Evolutionary conservation across 2,113 vertebrate species (phyloP), one percentile per base, ranked within the genome.

Genomic region (Labeo rohita): DNA sequence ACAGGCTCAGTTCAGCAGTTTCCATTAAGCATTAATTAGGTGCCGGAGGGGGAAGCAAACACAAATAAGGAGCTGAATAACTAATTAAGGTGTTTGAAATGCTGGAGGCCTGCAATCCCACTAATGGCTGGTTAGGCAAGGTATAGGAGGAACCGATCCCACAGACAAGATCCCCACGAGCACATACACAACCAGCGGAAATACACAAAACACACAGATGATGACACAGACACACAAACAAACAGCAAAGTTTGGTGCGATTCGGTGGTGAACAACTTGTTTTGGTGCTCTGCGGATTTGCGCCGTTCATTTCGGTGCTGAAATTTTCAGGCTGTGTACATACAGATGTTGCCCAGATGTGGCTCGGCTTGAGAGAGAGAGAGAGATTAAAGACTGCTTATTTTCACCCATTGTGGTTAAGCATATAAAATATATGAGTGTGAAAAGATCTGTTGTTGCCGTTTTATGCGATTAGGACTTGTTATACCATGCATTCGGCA

Each of bases 21-120:
- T 98, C 95, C 94, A 96, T 96, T 95, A 96, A 96, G 97, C 97
- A 98, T 98, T 98, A 98, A 99, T 99, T 97, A 98, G 97, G 96
- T 95, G 98, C 98, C 97, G 92, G 95, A 98, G 97, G 98, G 97
- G 94, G 96, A 95, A 95, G 96, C 94, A 95, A 96, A 96, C 95
- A 96, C 96, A 97, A 97, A 96, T 97, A 97, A 96, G 95, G 96
- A 96, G 94, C 92, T 96, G 96, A 97, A 97, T 97, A 96, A 96
- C 96, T 97, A 97, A 97, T 97, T 97, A 97, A 96, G 95, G 96
- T 95, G 96, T 95, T 96, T 96, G 84, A 84, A 88, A 90, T 89
- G 88, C 89, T 89, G 90, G 88, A 89, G 87, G 89, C 84, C 89
- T 86, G 80, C 88, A 88, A 87, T 89, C 85, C 84, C 88, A 88